phyloP scores from a whole-genome alignment of 2,888 invertebrate species.

The Drosophila bunnanda region DNA sequence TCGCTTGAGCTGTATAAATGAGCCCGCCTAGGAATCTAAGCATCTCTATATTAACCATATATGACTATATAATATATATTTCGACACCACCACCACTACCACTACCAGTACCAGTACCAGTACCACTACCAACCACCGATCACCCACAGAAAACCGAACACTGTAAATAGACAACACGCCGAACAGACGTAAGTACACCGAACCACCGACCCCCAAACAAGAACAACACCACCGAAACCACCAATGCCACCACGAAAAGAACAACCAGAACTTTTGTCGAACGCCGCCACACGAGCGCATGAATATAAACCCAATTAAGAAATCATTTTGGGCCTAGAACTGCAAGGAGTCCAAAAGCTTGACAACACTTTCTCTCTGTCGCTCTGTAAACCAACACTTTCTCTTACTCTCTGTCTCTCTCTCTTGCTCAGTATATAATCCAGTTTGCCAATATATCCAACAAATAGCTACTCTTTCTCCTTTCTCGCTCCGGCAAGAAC shows the following conservation, averaged over 20 bases:
- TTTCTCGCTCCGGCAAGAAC: slow-evolving; percentile 66
- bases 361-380: slow-evolving; percentile 28
- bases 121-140: slow-evolving; percentile 19
- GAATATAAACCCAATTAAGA: slow-evolving; percentile 29
- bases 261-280: slow-evolving; percentile 49
- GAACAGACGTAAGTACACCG: slow-evolving; percentile 71
- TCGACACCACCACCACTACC: slow-evolving; percentile 20
- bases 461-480: slow-evolving; percentile 26
- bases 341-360: slow-evolving; percentile 24
- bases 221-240: slow-evolving; percentile 21
- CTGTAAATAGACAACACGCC: slow-evolving; percentile 65
- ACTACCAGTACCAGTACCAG: background rate
- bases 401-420: slow-evolving; percentile 21
- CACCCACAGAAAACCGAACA: slow-evolving; percentile 51
- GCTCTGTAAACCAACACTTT: slow-evolving; percentile 28
- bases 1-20: slow-evolving; percentile 41
- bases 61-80: slow-evolving; percentile 40
- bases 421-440: slow-evolving; percentile 13
- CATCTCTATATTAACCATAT: slow-evolving; percentile 40
- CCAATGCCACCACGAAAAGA: slow-evolving; percentile 37
- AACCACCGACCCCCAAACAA: slow-evolving; percentile 23
- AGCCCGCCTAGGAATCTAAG: slow-evolving; percentile 28
- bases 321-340: slow-evolving; percentile 16
- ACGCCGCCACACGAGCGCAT: slow-evolving; percentile 50
- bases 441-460: slow-evolving; percentile 35